A percentile compares a stretch with the other conserved stretches of the same genome.
Evolutionary conservation across 2,113 vertebrate species (phyloP).

Genomic region (Mus spicilegus): DNA sequence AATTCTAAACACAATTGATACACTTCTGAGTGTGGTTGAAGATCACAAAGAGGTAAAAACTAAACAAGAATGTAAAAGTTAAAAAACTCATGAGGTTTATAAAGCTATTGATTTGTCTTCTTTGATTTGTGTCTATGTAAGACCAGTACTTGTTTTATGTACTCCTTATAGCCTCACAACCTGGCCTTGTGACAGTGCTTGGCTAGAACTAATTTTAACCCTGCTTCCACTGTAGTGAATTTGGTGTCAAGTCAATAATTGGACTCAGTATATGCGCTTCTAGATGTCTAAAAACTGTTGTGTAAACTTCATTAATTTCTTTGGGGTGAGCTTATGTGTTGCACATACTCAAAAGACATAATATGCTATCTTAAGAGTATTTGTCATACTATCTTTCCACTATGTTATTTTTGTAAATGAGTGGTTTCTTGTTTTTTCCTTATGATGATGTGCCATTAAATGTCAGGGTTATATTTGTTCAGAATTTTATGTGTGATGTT

Average conservation of each 20-base stretch:
- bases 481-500: not conserved
- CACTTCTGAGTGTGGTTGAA: constrained; percentile 98
- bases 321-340: not conserved
- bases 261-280: not conserved
- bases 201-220: not conserved
- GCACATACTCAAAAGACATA: not conserved
- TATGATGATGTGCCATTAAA: not conserved
- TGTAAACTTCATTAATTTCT: not conserved
- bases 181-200: too few relatives aligned
- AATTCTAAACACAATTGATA: constrained; percentile 99
- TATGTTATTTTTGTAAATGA: not conserved
- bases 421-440: not conserved
- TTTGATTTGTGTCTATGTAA: too few relatives aligned
- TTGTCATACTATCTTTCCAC: not conserved
- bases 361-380: not conserved
- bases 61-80: constrained; percentile 3
- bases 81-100: too few relatives aligned
- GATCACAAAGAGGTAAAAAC: constrained; percentile 98
- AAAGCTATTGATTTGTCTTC: too few relatives aligned
- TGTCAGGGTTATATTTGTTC: not conserved
- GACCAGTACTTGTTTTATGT: not conserved
- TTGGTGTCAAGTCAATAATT: constrained; percentile 33
- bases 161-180: not conserved
- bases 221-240: not conserved
- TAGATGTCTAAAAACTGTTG: not conserved